These are phyloP conservation scores for Copidosoma floridanum DNA, from an alignment of 1,140 invertebrate genomes.

Conservation along the genomic window DNA sequence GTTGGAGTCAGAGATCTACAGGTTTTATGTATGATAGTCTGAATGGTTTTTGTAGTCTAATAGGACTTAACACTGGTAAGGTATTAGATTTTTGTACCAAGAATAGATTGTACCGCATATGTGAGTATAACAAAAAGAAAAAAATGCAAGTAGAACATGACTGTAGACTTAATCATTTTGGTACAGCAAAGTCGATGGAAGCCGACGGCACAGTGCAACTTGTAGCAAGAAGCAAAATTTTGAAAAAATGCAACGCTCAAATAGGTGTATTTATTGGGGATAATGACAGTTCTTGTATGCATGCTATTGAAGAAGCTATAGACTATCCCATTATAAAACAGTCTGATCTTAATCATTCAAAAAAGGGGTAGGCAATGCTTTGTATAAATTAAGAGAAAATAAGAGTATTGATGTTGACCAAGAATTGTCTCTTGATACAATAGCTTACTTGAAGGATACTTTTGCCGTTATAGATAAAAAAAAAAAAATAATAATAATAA, in stretches of 20 bases:
- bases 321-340: constrained; percentile 10
- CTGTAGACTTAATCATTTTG: not conserved
- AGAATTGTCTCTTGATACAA: not conserved
- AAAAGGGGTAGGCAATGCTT: too few relatives aligned
- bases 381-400: constrained; percentile 3
- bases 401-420: not conserved
- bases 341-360: constrained; percentile 6
- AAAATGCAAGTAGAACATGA: not conserved
- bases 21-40: too few relatives aligned
- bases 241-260: not conserved
- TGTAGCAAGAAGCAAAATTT: constrained; percentile 3
- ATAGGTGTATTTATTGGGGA: not conserved
- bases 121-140: not conserved
- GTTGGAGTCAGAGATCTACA: too few relatives aligned
- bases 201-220: constrained; percentile 4
- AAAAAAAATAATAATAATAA: not conserved
- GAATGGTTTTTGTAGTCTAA: too few relatives aligned
- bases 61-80: too few relatives aligned
- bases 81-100: too few relatives aligned
- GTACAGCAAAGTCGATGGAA: constrained; percentile 5
- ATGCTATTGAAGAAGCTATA: not conserved
- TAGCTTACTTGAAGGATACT: not conserved
- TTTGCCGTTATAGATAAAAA: not conserved
- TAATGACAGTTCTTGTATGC: constrained; percentile 1
- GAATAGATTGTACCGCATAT: too few relatives aligned